phyloP scores from a whole-genome alignment of 2,888 invertebrate species.

The Calameuta pallipes region DNA sequence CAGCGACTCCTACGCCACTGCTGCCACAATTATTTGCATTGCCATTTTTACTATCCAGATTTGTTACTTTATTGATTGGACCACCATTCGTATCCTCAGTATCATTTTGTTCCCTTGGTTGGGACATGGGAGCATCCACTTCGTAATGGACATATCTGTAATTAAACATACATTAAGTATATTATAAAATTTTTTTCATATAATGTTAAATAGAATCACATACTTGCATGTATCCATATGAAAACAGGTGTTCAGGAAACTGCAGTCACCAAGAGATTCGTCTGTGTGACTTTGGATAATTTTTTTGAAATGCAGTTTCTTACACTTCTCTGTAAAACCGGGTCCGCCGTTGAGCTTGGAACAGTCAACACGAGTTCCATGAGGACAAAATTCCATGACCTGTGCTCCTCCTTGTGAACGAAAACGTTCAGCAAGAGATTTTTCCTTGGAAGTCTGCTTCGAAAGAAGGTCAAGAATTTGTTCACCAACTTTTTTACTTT shows the following conservation, averaged over 20 bases:
- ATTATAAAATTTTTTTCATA: not conserved
- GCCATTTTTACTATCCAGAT: slow-evolving; percentile 38
- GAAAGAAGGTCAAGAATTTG: slow-evolving; percentile 94
- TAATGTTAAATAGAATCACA: slow-evolving; percentile 27
- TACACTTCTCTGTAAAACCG: slow-evolving; percentile 74
- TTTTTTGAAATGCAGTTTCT: slow-evolving; percentile 95
- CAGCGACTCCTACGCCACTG: slow-evolving; percentile 68
- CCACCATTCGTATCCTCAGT: slow-evolving; percentile 41
- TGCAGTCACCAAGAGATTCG: slow-evolving; percentile 95
- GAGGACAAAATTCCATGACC: slow-evolving; percentile 96
- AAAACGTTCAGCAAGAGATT: slow-evolving; percentile 94
- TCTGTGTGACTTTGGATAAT: slow-evolving; percentile 96
- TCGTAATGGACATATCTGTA: slow-evolving; percentile 95
- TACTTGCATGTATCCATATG: slow-evolving; percentile 99
- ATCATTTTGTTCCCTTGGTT: slow-evolving; percentile 59
- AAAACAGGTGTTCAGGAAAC: slow-evolving; percentile 97
- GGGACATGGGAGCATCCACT: slow-evolving; percentile 81
- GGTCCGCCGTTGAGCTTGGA: slow-evolving; percentile 56
- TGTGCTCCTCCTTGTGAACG: slow-evolving; percentile 94
- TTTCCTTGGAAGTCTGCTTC: slow-evolving; percentile 96
- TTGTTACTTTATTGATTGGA: slow-evolving; percentile 27
- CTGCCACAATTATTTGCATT: slow-evolving; percentile 36
- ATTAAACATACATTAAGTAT: slow-evolving; percentile 13
- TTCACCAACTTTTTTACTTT: slow-evolving; percentile 94
- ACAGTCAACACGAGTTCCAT: slow-evolving; percentile 94